Conservation (phyloP, 2,888 invertebrate genomes). For the Pseudeuparius sepicola region DNA sequence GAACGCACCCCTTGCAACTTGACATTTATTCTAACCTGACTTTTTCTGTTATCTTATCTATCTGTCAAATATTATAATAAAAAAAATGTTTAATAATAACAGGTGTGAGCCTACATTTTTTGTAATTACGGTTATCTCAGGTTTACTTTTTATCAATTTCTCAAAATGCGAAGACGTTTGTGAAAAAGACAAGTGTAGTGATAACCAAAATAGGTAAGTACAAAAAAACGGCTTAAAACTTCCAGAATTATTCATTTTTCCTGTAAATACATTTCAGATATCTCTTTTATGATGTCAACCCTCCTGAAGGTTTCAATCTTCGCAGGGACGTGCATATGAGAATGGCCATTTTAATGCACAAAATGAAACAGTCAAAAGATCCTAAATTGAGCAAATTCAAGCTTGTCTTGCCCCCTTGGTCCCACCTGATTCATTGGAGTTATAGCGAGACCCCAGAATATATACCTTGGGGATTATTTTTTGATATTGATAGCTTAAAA, state of each 20-base stretch:
- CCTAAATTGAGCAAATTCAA: constrained; percentile 44
- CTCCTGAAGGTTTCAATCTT: constrained; percentile 93
- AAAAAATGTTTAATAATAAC: no score
- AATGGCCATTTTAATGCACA: constrained; percentile 71
- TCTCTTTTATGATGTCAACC: constrained; percentile 89
- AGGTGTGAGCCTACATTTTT: no score
- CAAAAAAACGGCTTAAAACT: not conserved
- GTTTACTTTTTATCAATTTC: no score
- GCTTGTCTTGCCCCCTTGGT: constrained; percentile 88
- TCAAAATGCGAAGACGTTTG: not conserved
- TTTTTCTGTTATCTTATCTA: no score
- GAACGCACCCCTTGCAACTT: no score
- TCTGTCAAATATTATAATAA: no score
- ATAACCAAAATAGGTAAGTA: not conserved
- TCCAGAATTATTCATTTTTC: not conserved
- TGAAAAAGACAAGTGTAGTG: not conserved
- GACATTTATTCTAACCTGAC: no score
- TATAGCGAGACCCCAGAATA: constrained; percentile 47
- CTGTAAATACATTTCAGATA: constrained; percentile 44
- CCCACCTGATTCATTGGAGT: constrained; percentile 81
- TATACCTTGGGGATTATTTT: constrained; percentile 75
- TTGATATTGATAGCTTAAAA: constrained; percentile 69
- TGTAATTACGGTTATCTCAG: no score
- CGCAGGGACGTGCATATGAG: constrained; percentile 93
- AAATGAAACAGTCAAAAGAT: constrained; percentile 45